Evolutionary conservation across 2,113 vertebrate genomes (phyloP).

Genomic region (Panurus biarmicus): DNA sequence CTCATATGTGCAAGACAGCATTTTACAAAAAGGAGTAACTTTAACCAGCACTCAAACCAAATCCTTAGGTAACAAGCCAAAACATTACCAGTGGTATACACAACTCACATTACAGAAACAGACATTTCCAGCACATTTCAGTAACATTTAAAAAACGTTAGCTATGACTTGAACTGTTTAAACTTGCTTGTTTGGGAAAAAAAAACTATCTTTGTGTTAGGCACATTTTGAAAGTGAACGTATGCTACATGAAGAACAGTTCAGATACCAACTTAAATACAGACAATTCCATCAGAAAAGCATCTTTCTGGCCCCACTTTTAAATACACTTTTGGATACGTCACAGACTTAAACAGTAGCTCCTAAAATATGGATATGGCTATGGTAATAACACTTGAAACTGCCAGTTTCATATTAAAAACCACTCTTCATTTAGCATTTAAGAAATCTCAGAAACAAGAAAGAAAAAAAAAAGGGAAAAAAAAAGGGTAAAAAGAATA

Average conservation of each 20-base stretch:
- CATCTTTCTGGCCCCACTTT: background rate
- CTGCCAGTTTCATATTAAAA: constrained; percentile 56
- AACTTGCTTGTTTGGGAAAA: constrained; percentile 3
- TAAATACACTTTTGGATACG: background rate
- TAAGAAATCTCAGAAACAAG: constrained; percentile 16
- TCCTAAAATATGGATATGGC: constrained; percentile 17
- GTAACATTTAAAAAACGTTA: constrained; percentile 16
- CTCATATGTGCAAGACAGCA: background rate
- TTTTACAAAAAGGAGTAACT: constrained; percentile 54
- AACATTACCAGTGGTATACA: constrained; percentile 33
- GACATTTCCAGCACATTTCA: constrained; percentile 39
- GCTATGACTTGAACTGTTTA: background rate
- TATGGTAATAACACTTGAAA: constrained; percentile 34
- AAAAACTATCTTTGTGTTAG: constrained; percentile 20
- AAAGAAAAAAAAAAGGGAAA: background rate
- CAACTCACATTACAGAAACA: constrained; percentile 48
- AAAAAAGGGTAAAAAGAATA: background rate
- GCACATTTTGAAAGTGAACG: constrained; percentile 63
- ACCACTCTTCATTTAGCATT: constrained; percentile 40
- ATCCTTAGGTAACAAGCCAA: constrained; percentile 44
- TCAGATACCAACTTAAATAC: constrained; percentile 31
- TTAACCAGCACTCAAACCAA: constrained; percentile 49
- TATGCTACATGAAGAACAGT: constrained; percentile 51
- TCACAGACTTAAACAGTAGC: background rate
- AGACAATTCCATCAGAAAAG: constrained; percentile 9